Evolutionary conservation across 2,113 vertebrate species (phyloP).

Genomic region (Grantiella picta): DNA sequence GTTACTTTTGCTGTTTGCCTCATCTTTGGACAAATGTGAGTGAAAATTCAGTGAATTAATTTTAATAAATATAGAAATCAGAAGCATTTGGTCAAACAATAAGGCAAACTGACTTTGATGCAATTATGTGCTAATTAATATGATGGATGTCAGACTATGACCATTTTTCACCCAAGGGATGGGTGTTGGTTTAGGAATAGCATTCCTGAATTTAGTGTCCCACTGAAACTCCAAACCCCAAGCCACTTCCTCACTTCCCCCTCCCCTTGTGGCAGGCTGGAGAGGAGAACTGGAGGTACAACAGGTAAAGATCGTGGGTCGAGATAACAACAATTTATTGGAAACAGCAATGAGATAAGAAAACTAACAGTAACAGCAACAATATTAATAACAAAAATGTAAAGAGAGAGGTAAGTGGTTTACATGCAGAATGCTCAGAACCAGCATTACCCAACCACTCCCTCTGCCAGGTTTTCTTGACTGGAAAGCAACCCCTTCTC

Average conservation of each 20-base stretch:
- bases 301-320: background rate
- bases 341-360: background rate
- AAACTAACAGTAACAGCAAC: rapidly evolving
- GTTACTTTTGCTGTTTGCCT: background rate
- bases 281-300: background rate
- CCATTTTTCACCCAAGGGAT: background rate
- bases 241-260: rapidly evolving
- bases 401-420: background rate
- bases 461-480: background rate
- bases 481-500: background rate
- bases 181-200: background rate
- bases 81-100: background rate
- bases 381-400: background rate
- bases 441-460: rapidly evolving
- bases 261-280: background rate
- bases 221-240: background rate
- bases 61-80: background rate
- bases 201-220: background rate
- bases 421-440: background rate
- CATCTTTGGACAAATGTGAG: background rate
- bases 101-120: background rate
- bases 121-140: background rate
- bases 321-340: background rate
- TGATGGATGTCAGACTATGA: background rate
- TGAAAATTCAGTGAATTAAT: background rate